Conservation (phyloP, 2,888 invertebrate species). For the Chalcis sispes region DNA sequence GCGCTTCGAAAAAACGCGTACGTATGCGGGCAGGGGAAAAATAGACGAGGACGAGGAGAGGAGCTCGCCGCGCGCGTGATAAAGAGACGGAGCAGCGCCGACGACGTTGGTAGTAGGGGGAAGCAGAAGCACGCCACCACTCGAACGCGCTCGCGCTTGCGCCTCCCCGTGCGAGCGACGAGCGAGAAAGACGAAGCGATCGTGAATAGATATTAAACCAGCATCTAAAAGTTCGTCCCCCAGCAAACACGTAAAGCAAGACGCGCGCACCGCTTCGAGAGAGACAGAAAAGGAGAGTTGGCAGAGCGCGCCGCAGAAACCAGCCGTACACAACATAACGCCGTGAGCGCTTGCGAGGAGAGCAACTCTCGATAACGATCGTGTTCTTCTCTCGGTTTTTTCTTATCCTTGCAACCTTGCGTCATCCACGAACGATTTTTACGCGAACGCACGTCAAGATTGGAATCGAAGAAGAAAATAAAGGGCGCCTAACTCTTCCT, state of each 20-base stretch:
- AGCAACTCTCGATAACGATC: too few relatives aligned
- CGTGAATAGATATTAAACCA: constrained; percentile 16
- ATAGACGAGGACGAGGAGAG: background rate
- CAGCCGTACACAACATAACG: too few relatives aligned
- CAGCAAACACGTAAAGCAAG: constrained; percentile 17
- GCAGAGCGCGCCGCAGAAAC: too few relatives aligned
- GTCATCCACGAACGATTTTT: background rate
- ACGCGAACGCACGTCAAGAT: background rate
- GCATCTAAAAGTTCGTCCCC: constrained; percentile 37
- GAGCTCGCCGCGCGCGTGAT: background rate
- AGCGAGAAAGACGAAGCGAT: constrained; percentile 27
- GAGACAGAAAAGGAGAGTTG: background rate
- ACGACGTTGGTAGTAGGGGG: background rate
- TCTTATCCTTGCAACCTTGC: background rate
- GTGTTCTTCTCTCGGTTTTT: too few relatives aligned
- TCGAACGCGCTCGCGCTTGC: background rate
- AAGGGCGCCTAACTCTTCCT: too few relatives aligned
- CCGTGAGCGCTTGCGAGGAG: too few relatives aligned
- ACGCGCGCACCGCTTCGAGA: background rate
- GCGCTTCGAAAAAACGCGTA: too few relatives aligned
- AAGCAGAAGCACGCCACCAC: background rate
- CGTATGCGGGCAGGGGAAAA: background rate
- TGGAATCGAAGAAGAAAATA: too few relatives aligned
- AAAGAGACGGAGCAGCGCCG: background rate
- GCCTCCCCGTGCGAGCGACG: background rate